A percentile compares a stretch with the other conserved stretches of the same genome.
Evolutionary conservation across 1,140 invertebrate species (phyloP).

Genomic region (Armadillidium nasatum): DNA sequence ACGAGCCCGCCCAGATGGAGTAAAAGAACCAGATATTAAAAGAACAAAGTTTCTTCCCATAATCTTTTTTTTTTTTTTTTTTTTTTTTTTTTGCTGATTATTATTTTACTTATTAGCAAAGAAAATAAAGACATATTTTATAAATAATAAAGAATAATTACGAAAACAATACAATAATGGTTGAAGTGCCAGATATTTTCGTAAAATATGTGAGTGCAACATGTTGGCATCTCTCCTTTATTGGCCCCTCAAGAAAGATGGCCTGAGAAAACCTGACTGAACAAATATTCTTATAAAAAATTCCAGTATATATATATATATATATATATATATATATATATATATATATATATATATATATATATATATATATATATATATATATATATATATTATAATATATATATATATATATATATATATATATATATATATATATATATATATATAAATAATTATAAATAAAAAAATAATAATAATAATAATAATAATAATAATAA

Average conservation of each 20-base stretch:
- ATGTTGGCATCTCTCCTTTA: background rate
- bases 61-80: no score
- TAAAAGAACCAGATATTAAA: background rate
- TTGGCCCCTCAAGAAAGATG: conserved; percentile 2
- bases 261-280: background rate
- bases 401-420: no score
- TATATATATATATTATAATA: no score
- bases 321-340: no score
- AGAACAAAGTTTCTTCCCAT: background rate
- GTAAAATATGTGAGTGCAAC: background rate
- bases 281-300: no score
- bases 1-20: background rate
- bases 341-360: no score
- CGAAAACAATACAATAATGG: background rate
- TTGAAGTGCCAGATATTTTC: background rate
- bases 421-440: no score
- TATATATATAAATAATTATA: no score
- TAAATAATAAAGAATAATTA: background rate
- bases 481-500: no score
- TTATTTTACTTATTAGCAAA: background rate
- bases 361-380: no score
- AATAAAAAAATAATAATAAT: no score
- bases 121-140: background rate
- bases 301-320: no score
- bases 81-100: background rate